These are phyloP conservation scores for Horisme vitalbata DNA, from an alignment of 2,888 invertebrate species.

Conservation along the genomic window DNA sequence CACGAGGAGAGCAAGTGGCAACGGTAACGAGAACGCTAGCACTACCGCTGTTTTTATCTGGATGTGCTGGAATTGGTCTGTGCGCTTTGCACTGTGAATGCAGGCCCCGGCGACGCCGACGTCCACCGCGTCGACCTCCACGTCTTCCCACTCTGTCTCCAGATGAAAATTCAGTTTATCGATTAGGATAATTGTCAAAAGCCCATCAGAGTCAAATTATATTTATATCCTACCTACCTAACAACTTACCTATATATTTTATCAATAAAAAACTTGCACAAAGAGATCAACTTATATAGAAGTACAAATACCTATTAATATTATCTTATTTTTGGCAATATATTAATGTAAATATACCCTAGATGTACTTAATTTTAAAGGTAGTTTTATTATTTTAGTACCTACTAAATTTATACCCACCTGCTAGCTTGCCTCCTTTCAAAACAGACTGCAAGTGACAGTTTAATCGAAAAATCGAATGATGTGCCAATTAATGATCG, in stretches of 20 bases:
- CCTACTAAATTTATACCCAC: too few relatives aligned
- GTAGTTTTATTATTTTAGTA: constrained; percentile 20
- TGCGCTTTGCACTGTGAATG: constrained; percentile 95
- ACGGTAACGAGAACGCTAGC: constrained; percentile 93
- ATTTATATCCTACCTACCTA: background rate
- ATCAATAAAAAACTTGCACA: constrained; percentile 26
- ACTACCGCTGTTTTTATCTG: constrained; percentile 91
- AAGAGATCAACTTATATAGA: constrained; percentile 23
- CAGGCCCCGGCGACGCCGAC: constrained; percentile 86
- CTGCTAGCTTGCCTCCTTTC: too few relatives aligned
- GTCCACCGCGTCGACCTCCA: constrained; percentile 85
- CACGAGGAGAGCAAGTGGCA: constrained; percentile 91
- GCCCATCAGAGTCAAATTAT: constrained; percentile 40
- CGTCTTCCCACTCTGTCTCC: constrained; percentile 82
- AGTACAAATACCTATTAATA: constrained; percentile 15
- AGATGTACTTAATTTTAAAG: constrained; percentile 39
- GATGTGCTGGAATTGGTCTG: constrained; percentile 91
- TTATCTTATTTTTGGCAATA: constrained; percentile 33
- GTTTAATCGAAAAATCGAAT: too few relatives aligned
- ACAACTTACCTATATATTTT: too few relatives aligned
- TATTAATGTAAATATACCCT: constrained; percentile 41
- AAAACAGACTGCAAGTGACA: too few relatives aligned
- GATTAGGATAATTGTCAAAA: constrained; percentile 55
- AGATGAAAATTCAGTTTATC: constrained; percentile 78
- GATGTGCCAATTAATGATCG: too few relatives aligned